Evolutionary conservation across 1,140 invertebrate genomes (phyloP).

Genomic region (Hyles vespertilio): DNA sequence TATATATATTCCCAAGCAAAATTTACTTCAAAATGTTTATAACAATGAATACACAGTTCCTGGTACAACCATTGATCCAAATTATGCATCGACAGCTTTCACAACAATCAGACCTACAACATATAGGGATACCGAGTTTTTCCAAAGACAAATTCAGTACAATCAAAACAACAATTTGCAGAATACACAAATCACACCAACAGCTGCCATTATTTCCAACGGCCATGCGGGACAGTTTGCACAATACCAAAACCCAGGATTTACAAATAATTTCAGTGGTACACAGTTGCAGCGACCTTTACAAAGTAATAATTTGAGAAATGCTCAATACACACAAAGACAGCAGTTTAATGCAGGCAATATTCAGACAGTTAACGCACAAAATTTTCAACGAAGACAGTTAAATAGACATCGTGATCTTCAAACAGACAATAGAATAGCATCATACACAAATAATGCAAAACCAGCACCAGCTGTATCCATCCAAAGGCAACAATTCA

Average conservation of each 20-base stretch:
- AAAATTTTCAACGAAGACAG: constrained; percentile 15
- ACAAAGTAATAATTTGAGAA: constrained; percentile 15
- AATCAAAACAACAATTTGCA: constrained; percentile 23
- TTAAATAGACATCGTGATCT: constrained; percentile 8
- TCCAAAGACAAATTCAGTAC: constrained; percentile 37
- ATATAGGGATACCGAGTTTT: constrained; percentile 28
- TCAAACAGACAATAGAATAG: constrained; percentile 23
- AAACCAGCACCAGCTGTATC: background rate
- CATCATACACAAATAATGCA: constrained; percentile 21
- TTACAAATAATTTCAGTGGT: constrained; percentile 20
- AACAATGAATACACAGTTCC: constrained; percentile 21
- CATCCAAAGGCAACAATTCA: background rate
- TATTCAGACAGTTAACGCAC: constrained; percentile 12
- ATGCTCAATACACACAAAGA: constrained; percentile 15
- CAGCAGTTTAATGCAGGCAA: constrained; percentile 14
- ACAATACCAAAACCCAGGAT: constrained; percentile 14
- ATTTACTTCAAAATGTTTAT: constrained; percentile 16
- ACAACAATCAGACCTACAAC: constrained; percentile 24
- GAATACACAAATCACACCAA: constrained; percentile 19
- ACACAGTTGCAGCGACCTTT: constrained; percentile 18
- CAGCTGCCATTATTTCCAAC: constrained; percentile 25
- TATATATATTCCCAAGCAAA: constrained; percentile 34
- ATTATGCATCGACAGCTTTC: constrained; percentile 33
- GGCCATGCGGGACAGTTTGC: constrained; percentile 27
- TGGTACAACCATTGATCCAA: constrained; percentile 51